Evolutionary conservation across 2,888 invertebrate genomes (phyloP).

Genomic region (Notocelia uddmanniana): DNA sequence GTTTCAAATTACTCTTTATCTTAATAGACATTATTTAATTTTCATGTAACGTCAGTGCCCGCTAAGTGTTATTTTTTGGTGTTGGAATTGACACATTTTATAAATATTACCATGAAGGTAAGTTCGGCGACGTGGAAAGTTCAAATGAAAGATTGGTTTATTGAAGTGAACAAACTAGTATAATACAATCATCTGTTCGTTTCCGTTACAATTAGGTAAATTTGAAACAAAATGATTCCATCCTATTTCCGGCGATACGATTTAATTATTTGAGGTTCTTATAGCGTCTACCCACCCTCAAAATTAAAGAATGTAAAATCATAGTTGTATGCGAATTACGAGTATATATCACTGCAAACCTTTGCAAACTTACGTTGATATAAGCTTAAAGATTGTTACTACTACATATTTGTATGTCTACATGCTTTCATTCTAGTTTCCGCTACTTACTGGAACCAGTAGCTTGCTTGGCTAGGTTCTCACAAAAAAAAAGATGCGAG

Average conservation of each 20-base stretch:
- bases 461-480: not conserved
- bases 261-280: not conserved
- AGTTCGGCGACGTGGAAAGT: constrained; percentile 19
- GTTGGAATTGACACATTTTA: not conserved
- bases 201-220: not conserved
- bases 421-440: not conserved
- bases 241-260: not conserved
- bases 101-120: constrained; percentile 38
- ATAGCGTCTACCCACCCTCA: constrained; percentile 25
- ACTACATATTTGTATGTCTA: too few species aligned
- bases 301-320: not conserved
- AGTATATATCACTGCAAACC: too few species aligned
- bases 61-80: constrained; percentile 11
- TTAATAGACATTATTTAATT: constrained; percentile 16
- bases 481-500: not conserved
- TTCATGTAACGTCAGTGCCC: constrained; percentile 19
- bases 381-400: too few species aligned
- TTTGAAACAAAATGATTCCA: not conserved
- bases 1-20: constrained; percentile 15
- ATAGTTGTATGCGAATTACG: not conserved
- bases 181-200: not conserved
- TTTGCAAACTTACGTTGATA: too few species aligned
- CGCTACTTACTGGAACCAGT: not conserved
- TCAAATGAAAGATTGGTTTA: constrained; percentile 1
- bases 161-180: not conserved